phyloP scores from a whole-genome alignment of 2,888 invertebrate genomes.

The Drosophila planitibia region DNA sequence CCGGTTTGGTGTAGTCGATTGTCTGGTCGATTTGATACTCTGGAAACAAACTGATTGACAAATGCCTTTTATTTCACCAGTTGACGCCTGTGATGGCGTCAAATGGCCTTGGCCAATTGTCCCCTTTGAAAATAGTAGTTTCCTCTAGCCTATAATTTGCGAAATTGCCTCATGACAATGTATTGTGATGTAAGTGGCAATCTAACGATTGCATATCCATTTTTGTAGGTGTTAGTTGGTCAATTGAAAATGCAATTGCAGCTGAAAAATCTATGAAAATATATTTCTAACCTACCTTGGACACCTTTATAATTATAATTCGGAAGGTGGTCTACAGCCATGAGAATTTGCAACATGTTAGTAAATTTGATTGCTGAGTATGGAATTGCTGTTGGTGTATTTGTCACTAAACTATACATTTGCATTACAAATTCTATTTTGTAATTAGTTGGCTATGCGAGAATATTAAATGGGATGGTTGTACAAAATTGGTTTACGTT shows the following conservation, averaged over 20 bases:
- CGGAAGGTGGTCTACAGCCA: not conserved
- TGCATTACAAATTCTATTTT: not conserved
- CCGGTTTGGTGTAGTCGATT: conserved; percentile 11
- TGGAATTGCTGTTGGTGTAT: not conserved
- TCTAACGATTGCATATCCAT: conserved; percentile 4
- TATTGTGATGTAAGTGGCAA: conserved; percentile 19
- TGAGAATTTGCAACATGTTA: not conserved
- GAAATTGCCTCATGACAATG: conserved; percentile 54
- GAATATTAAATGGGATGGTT: not conserved
- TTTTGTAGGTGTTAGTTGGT: conserved; percentile 7
- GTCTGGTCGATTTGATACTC: conserved; percentile 53
- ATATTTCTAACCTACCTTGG: not conserved
- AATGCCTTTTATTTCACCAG: conserved; percentile 65
- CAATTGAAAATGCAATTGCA: conserved; percentile 10
- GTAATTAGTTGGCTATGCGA: not conserved
- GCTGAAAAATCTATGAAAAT: conserved; percentile 2
- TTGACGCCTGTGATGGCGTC: conserved; percentile 32
- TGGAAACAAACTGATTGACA: conserved; percentile 54
- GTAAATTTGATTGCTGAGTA: not conserved
- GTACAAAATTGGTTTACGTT: not conserved
- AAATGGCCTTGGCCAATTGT: conserved; percentile 48
- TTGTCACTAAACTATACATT: not conserved
- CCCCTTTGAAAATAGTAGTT: conserved; percentile 27
- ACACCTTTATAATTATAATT: not conserved
- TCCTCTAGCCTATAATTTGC: conserved; percentile 61